These are phyloP conservation scores for Chelidonichthys spinosus DNA, from an alignment of 2,797 vertebrate species.

Conservation along the genomic window DNA sequence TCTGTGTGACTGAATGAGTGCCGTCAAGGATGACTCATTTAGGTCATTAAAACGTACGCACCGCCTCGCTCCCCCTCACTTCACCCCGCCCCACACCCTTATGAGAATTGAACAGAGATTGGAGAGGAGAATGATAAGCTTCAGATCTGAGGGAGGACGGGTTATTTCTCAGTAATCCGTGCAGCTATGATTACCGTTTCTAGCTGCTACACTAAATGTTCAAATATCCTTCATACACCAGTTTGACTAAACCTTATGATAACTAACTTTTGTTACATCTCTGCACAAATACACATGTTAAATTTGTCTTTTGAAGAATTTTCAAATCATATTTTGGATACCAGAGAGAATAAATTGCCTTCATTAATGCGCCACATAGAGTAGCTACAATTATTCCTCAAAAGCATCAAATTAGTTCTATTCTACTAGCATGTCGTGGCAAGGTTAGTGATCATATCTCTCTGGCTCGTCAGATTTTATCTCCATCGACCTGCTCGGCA, in stretches of 20 bases:
- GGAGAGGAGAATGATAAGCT: slow-evolving; percentile 21
- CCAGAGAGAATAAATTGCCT: neutral
- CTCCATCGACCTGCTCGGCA: slow-evolving; percentile 23
- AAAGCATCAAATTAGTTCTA: slow-evolving; percentile 24
- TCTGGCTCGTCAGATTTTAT: slow-evolving; percentile 46
- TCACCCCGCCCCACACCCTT: neutral
- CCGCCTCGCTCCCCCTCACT: slow-evolving; percentile 12
- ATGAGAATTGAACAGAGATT: slow-evolving; percentile 39
- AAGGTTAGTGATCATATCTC: slow-evolving; percentile 33
- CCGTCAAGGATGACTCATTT: slow-evolving; percentile 64
- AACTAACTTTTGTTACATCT: too few species aligned
- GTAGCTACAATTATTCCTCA: slow-evolving; percentile 5
- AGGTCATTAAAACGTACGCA: slow-evolving; percentile 55
- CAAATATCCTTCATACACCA: neutral
- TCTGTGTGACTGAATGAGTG: slow-evolving; percentile 48
- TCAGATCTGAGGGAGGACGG: neutral
- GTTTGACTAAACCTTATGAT: neutral
- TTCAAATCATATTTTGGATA: slow-evolving; percentile 3
- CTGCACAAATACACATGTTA: too few species aligned
- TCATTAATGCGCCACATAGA: neutral
- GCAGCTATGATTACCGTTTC: slow-evolving; percentile 16
- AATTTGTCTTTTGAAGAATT: neutral
- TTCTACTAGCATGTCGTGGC: slow-evolving; percentile 26
- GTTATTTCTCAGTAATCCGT: slow-evolving; percentile 6
- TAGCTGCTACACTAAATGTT: slow-evolving; percentile 6